phyloP scores from a whole-genome alignment of 2,888 invertebrate species.

The Nomada fabriciana region DNA sequence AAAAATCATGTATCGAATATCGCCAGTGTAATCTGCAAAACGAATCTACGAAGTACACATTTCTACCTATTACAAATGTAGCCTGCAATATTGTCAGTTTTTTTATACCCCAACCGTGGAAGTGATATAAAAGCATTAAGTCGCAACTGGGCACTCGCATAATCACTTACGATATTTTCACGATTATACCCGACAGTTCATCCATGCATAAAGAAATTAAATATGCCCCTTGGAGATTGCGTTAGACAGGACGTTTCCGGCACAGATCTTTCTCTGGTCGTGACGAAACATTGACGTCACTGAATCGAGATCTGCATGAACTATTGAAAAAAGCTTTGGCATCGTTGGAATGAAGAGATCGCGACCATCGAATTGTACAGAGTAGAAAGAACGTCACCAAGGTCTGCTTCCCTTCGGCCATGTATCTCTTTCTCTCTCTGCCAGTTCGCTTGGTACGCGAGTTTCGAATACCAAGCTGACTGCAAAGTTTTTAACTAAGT shows the following conservation, averaged over 20 bases:
- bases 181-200: conserved; percentile 14
- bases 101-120: too few species aligned
- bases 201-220: conserved; percentile 62
- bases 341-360: conserved; percentile 64
- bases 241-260: conserved; percentile 60
- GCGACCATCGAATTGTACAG: conserved; percentile 33
- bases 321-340: conserved; percentile 80
- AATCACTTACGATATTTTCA: too few species aligned
- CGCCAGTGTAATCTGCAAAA: too few species aligned
- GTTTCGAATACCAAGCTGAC: conserved; percentile 81
- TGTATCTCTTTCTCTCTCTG: conserved; percentile 50
- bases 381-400: conserved; percentile 52
- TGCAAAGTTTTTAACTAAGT: conserved; percentile 83
- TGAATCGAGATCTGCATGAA: conserved; percentile 76
- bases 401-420: conserved; percentile 47
- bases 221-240: conserved; percentile 30
- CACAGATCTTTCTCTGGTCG: conserved; percentile 55
- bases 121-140: too few species aligned
- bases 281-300: conserved; percentile 69
- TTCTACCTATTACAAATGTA: too few species aligned
- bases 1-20: too few species aligned
- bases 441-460: conserved; percentile 70
- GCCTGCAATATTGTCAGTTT: too few species aligned
- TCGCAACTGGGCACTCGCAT: too few species aligned
- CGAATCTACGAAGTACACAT: too few species aligned